A percentile compares a stretch with the other conserved stretches of the same genome.
phyloP scores from a whole-genome alignment of 2,888 invertebrate genomes.

The Heliconius charithonia region DNA sequence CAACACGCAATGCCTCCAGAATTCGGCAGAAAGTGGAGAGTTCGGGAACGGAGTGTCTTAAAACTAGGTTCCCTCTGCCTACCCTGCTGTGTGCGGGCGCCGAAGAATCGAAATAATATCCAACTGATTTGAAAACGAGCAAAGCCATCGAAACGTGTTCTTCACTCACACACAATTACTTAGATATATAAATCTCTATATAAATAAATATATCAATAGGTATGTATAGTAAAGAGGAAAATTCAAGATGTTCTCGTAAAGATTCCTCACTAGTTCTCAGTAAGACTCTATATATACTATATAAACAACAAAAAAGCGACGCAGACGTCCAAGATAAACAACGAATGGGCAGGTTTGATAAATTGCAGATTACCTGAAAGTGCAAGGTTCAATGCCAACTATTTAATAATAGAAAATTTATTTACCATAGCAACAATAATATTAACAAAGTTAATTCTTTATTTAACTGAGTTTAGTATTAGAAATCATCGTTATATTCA shows the following conservation, averaged over 20 bases:
- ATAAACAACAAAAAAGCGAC: slow-evolving; percentile 13
- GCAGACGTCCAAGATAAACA: slow-evolving; percentile 26
- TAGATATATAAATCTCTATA: no score
- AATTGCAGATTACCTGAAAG: slow-evolving; percentile 27
- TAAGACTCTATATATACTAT: slow-evolving; percentile 20
- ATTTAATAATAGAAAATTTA: neutral
- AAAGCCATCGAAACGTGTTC: neutral
- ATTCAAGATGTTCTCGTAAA: slow-evolving; percentile 17
- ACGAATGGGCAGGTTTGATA: slow-evolving; percentile 24
- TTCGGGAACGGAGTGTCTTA: no score
- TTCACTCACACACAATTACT: no score
- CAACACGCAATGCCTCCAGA: no score
- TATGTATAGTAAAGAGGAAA: slow-evolving; percentile 25
- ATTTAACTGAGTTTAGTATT: neutral
- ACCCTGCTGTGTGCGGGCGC: no score
- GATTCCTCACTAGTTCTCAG: slow-evolving; percentile 11
- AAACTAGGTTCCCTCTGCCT: no score
- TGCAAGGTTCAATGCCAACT: slow-evolving; percentile 31
- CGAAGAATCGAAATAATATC: neutral
- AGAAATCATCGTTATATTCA: neutral
- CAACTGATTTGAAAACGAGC: neutral
- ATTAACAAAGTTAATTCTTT: neutral
- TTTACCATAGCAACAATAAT: neutral
- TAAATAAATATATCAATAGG: neutral
- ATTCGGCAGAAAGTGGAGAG: no score